Conservation (phyloP, 2,113 vertebrate genomes). For the Spheniscus mendiculus region DNA sequence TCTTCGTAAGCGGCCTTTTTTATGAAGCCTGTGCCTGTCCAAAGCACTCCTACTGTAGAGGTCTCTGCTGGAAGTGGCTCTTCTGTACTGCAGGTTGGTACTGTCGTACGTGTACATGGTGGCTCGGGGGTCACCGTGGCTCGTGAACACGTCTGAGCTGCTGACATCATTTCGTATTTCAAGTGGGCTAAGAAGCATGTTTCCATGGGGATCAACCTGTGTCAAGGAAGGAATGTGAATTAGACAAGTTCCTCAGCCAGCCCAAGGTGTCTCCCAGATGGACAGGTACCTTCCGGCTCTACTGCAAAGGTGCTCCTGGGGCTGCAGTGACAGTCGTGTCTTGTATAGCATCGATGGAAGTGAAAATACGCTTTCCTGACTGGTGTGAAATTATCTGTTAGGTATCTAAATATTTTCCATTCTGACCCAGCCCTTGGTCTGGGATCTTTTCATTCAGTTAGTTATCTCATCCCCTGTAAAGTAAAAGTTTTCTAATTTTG, state of each 20-base stretch:
- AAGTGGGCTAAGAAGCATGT: constrained; percentile 87
- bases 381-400: background rate
- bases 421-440: background rate
- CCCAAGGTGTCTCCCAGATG: background rate
- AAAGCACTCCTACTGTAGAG: constrained; percentile 78
- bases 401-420: background rate
- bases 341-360: background rate
- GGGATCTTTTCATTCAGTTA: background rate
- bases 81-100: constrained; percentile 89
- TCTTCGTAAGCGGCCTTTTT: constrained; percentile 84
- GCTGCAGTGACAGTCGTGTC: background rate
- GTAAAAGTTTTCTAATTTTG: background rate
- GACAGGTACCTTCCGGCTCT: background rate
- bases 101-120: constrained; percentile 84
- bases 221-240: constrained; percentile 32
- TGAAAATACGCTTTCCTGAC: background rate
- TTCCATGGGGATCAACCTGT: constrained; percentile 88
- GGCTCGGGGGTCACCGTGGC: constrained; percentile 75
- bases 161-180: constrained; percentile 80
- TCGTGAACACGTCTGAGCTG: constrained; percentile 77
- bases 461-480: background rate
- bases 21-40: constrained; percentile 80
- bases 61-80: constrained; percentile 83
- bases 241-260: background rate
- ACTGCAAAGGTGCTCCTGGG: background rate